Percentiles rank a stretch among this genome's conserved stretches.
Conservation (phyloP, 2,888 invertebrate genomes). For the Hyppa rectilinea region DNA sequence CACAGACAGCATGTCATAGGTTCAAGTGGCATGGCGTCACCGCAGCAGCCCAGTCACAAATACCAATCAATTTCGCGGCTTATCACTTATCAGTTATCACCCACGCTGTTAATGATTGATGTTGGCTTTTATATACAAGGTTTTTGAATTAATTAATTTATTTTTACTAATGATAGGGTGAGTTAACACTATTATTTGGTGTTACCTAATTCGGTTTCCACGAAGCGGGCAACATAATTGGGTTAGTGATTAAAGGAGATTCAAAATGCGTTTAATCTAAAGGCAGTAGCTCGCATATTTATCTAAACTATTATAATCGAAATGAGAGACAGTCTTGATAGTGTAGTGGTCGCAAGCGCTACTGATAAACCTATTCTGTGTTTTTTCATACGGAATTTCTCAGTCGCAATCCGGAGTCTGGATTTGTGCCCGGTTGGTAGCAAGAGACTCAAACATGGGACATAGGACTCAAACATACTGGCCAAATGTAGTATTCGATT, state of each 20-base stretch:
- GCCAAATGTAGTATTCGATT: too few relatives aligned
- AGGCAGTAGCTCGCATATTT: too few relatives aligned
- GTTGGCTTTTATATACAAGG: slow-evolving; percentile 27
- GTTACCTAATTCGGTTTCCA: not conserved
- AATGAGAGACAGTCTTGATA: too few relatives aligned
- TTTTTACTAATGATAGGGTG: not conserved
- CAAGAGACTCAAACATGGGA: too few relatives aligned
- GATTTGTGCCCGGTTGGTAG: too few relatives aligned
- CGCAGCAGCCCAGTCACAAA: slow-evolving; percentile 40
- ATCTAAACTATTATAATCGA: not conserved
- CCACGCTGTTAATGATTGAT: slow-evolving; percentile 59
- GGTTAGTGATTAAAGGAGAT: not conserved
- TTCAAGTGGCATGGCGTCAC: slow-evolving; percentile 62
- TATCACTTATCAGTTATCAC: slow-evolving; percentile 56
- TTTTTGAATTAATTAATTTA: slow-evolving; percentile 25
- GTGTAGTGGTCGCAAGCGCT: too few relatives aligned
- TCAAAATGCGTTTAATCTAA: not conserved
- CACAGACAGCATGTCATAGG: slow-evolving; percentile 54
- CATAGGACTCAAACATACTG: too few relatives aligned
- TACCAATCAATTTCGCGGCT: slow-evolving; percentile 56
- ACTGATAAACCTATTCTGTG: too few relatives aligned
- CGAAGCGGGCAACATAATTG: not conserved
- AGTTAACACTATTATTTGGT: not conserved
- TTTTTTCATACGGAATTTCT: too few relatives aligned
- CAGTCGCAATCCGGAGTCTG: too few relatives aligned